Conservation (phyloP, 2,797 vertebrate genomes). For the Gymnothorax javanicus region DNA sequence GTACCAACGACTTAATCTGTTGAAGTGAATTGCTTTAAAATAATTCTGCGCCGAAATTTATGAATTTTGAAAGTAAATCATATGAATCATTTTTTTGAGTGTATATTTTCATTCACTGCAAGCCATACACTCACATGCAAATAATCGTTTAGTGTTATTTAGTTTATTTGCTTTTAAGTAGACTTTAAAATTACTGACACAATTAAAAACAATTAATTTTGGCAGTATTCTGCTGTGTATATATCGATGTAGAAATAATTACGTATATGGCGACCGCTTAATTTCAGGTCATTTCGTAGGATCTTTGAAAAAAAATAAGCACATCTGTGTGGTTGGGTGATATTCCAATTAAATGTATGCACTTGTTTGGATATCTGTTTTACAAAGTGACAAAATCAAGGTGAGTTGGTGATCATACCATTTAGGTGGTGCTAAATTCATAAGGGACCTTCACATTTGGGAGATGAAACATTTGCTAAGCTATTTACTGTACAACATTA, state of each 20-base stretch:
- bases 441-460: slow-evolving; percentile 50
- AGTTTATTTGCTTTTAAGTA: slow-evolving; percentile 48
- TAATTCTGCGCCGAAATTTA: too few species aligned
- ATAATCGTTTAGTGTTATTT: slow-evolving; percentile 55
- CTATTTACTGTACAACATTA: slow-evolving; percentile 61
- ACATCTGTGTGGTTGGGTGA: slow-evolving; percentile 46
- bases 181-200: slow-evolving; percentile 60
- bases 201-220: slow-evolving; percentile 44
- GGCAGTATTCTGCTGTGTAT: slow-evolving; percentile 68
- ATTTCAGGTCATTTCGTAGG: slow-evolving; percentile 54
- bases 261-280: slow-evolving; percentile 66
- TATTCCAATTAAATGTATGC: slow-evolving; percentile 33
- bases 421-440: slow-evolving; percentile 13
- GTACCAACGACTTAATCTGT: too few species aligned
- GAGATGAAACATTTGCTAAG: slow-evolving; percentile 54
- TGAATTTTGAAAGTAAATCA: too few species aligned
- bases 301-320: slow-evolving; percentile 41
- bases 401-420: neutral
- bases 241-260: slow-evolving; percentile 71
- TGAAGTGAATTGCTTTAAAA: too few species aligned
- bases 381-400: slow-evolving; percentile 22
- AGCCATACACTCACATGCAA: slow-evolving; percentile 64
- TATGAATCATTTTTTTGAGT: too few species aligned
- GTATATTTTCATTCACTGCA: slow-evolving; percentile 51
- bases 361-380: slow-evolving; percentile 17